Evolutionary conservation across 2,113 vertebrate species (phyloP), one percentile per base, ranked within the genome.

Genomic region (Pelusios castaneus): DNA sequence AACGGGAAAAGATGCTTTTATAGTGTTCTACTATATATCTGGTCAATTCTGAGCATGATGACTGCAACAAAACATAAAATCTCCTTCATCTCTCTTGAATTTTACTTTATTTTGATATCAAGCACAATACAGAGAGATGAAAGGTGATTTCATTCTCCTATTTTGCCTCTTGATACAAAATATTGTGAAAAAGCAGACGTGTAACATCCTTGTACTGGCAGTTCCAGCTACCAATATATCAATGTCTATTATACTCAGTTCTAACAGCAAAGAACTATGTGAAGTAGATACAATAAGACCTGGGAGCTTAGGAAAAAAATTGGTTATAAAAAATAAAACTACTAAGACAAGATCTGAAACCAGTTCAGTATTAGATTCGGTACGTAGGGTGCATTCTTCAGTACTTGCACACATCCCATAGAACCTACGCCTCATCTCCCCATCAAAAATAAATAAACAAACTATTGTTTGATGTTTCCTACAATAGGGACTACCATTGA

Each of bases 121-220:
- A 55, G 0, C 4, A 76, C 47, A 41, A 81, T 24, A 2, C 10
- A 80, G 16, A 85, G 29, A 55, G 17, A 86, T 85, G 49, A 90
- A 43, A 11, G 87, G 29, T 25, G 54, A 75, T 84, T 90, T 88
- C 16, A 51, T 86, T 93, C 7, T 10, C 79, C 51, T 87, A 41
- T 80, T 78, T 83, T 93, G 13, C 85, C 17, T 45, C 16, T 52
- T 82, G 55, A 76, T 73, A 89, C 10, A 70, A 84, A 91, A 89
- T 58, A 41, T 22, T 60, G 43, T 34, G 45, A 34, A 63, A 45
- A 82, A 31, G 29, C 19, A n/a, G 5, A 82, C 24, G 43, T 34
- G 4, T 70, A 19, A 13, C 14, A 82, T 95, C 67, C 0, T 1
- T 79, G 6, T 12, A 85, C 5, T 0, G 0, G 56, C 2, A 76